Conservation (phyloP, 2,113 vertebrate species). For the Leiothrix lutea region DNA sequence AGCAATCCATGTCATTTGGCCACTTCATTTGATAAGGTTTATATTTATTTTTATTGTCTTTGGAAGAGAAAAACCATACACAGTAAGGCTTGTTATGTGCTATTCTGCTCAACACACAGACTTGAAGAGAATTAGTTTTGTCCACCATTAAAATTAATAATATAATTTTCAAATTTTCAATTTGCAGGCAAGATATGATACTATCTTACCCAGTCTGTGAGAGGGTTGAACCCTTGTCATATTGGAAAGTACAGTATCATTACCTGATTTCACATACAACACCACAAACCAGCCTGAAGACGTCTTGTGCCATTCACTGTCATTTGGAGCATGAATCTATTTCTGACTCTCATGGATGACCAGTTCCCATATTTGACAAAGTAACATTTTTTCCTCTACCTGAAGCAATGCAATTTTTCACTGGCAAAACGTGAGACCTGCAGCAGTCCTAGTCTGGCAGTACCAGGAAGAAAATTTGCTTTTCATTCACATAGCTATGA, state of each 20-base stretch:
- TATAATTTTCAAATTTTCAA: neutral
- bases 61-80: neutral
- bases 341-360: neutral
- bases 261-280: neutral
- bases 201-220: neutral
- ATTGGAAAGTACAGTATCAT: neutral
- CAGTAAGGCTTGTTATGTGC: neutral
- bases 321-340: neutral
- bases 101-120: neutral
- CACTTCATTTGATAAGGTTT: neutral
- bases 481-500: neutral
- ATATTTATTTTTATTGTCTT: neutral
- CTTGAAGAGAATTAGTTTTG: neutral
- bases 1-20: neutral
- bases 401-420: neutral
- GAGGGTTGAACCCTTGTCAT: neutral
- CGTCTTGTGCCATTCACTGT: neutral
- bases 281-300: neutral
- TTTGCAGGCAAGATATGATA: neutral
- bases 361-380: neutral
- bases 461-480: neutral
- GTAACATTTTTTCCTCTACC: slow-evolving; percentile 2
- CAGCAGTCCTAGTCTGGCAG: neutral
- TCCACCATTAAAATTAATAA: neutral
- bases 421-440: neutral